A percentile compares a stretch with the other conserved stretches of the same genome.
Evolutionary conservation across 2,888 invertebrate genomes (phyloP).

Genomic region (Phragmatobia fuliginosa): DNA sequence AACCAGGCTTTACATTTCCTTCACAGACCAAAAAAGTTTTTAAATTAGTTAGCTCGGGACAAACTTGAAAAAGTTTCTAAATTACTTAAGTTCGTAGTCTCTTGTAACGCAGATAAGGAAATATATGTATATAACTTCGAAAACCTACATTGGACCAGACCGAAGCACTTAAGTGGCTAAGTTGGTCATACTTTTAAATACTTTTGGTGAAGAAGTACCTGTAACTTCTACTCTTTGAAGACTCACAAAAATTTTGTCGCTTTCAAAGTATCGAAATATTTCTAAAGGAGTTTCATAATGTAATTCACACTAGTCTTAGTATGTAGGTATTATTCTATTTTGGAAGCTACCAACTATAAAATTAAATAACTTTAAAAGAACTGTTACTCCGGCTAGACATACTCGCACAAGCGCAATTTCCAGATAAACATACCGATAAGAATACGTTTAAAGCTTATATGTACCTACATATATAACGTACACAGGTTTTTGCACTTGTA

Average conservation of each 20-base stretch:
- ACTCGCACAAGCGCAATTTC: background rate
- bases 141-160: slow-evolving; percentile 32
- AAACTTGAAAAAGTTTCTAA: slow-evolving; percentile 40
- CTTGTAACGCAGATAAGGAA: slow-evolving; percentile 39
- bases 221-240: background rate
- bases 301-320: background rate
- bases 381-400: background rate
- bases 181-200: slow-evolving; percentile 32
- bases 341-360: background rate
- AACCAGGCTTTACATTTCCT: slow-evolving; percentile 15
- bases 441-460: background rate
- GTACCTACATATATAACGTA: background rate
- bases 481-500: background rate
- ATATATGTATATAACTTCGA: slow-evolving; percentile 33
- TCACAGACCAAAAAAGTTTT: slow-evolving; percentile 31
- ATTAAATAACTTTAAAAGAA: background rate
- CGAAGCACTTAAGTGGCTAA: slow-evolving; percentile 39
- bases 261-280: background rate
- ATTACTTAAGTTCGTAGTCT: slow-evolving; percentile 44
- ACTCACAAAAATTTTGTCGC: background rate
- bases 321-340: background rate
- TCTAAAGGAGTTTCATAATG: background rate
- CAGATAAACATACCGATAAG: slow-evolving; percentile 1
- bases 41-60: slow-evolving; percentile 29
- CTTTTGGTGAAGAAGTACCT: background rate